phyloP scores from a whole-genome alignment of 2,113 vertebrate genomes.

The Donacobius atricapilla region DNA sequence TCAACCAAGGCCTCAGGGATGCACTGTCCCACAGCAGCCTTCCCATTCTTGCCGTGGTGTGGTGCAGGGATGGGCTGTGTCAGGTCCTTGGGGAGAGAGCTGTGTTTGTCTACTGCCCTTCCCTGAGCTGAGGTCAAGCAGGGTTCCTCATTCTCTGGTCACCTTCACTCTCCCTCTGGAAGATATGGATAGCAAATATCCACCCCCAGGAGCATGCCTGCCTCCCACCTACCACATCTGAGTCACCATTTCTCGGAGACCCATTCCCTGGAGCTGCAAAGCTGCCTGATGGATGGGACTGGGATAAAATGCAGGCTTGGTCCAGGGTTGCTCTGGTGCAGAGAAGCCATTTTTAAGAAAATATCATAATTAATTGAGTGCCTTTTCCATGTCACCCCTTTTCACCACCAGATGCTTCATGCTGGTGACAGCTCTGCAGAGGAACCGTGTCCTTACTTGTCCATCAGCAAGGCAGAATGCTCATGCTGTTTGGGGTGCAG shows the following conservation, averaged over 20 bases:
- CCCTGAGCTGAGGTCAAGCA: not conserved
- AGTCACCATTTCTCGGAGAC: not conserved
- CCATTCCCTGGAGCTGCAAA: not conserved
- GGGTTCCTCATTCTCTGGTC: not conserved
- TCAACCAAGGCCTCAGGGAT: fast-evolving
- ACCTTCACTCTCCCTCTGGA: not conserved
- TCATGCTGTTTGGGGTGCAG: not conserved
- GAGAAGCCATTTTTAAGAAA: not conserved
- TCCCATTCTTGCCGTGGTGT: fast-evolving
- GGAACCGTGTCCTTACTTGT: not conserved
- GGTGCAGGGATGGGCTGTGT: not conserved
- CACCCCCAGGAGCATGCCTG: not conserved
- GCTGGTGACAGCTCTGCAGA: not conserved
- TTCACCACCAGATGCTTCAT: not conserved
- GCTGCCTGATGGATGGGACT: not conserved
- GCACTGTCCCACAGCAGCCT: fast-evolving
- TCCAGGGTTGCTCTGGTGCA: not conserved
- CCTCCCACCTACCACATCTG: not conserved
- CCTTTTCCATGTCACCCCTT: not conserved
- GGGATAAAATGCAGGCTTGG: not conserved
- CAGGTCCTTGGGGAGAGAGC: fast-evolving
- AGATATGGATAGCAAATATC: not conserved
- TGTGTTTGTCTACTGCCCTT: not conserved
- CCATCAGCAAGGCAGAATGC: not conserved
- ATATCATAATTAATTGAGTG: not conserved